Evolutionary conservation across 2,113 vertebrate genomes (phyloP).

Genomic region (Bettongia penicillata): DNA sequence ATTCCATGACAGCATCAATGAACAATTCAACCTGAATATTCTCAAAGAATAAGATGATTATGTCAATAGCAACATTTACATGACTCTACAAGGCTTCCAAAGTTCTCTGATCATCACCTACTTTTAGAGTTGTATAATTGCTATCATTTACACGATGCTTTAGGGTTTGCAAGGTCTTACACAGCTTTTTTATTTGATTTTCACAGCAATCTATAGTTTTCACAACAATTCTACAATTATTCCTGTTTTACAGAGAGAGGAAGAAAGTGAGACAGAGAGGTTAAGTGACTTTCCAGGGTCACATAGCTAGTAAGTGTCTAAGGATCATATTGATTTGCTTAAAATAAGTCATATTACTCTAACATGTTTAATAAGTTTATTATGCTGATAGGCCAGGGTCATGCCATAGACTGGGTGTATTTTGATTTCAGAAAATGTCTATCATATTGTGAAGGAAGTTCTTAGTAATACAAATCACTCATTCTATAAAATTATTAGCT

Average conservation of each 20-base stretch:
- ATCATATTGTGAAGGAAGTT: neutral
- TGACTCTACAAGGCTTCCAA: neutral
- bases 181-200: neutral
- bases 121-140: neutral
- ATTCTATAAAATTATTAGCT: neutral
- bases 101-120: neutral
- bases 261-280: neutral
- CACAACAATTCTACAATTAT: neutral
- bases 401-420: neutral
- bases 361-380: neutral
- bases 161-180: neutral
- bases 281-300: neutral
- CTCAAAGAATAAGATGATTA: neutral
- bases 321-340: neutral
- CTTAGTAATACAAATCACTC: neutral
- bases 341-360: neutral
- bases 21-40: neutral
- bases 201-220: neutral
- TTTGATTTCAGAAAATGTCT: neutral
- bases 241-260: neutral
- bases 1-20: neutral
- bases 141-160: neutral
- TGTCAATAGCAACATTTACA: neutral
- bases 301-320: neutral
- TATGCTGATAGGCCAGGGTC: neutral